These are phyloP conservation scores for Andrena chrysosceles DNA, from an alignment of 2,888 invertebrate species.

Conservation along the genomic window DNA sequence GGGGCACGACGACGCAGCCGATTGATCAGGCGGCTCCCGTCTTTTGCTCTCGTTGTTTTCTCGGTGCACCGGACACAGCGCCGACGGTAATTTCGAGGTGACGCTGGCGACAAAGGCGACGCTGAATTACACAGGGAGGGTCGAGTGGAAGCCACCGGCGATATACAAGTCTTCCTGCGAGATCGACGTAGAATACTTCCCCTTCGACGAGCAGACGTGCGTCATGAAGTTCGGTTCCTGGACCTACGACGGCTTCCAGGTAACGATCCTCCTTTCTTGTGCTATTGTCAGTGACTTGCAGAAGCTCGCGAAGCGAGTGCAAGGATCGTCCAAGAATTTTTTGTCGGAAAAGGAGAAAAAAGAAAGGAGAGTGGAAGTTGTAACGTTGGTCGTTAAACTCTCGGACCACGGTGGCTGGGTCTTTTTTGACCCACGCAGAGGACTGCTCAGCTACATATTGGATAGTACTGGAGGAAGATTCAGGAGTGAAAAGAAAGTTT, in stretches of 20 bases:
- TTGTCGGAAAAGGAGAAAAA: background rate
- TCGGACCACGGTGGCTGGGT: too few species aligned
- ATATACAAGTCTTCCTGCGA: slow-evolving; percentile 96
- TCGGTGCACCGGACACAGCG: slow-evolving; percentile 86
- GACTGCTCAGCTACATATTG: too few species aligned
- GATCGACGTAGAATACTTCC: slow-evolving; percentile 94
- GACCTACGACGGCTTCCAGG: slow-evolving; percentile 95
- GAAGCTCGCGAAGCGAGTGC: background rate
- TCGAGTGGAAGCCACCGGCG: slow-evolving; percentile 96
- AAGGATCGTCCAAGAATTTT: background rate
- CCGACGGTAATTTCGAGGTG: slow-evolving; percentile 94
- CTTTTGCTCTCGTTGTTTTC: slow-evolving; percentile 45
- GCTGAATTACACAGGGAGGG: slow-evolving; percentile 92
- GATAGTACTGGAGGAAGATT: too few species aligned
- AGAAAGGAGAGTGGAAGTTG: too few species aligned
- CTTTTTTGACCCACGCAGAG: too few species aligned
- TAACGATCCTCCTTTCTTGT: slow-evolving; percentile 73
- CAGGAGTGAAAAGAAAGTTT: too few species aligned
- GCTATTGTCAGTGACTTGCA: background rate
- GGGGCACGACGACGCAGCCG: background rate
- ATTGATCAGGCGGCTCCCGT: background rate
- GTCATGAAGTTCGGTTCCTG: slow-evolving; percentile 95
- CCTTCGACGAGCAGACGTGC: slow-evolving; percentile 94
- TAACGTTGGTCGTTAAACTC: too few species aligned
- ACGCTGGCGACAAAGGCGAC: slow-evolving; percentile 93